Evolutionary conservation across 37 sponge, comb jelly and placozoan species (phyloP).

Genomic region (Crambe crambe): DNA sequence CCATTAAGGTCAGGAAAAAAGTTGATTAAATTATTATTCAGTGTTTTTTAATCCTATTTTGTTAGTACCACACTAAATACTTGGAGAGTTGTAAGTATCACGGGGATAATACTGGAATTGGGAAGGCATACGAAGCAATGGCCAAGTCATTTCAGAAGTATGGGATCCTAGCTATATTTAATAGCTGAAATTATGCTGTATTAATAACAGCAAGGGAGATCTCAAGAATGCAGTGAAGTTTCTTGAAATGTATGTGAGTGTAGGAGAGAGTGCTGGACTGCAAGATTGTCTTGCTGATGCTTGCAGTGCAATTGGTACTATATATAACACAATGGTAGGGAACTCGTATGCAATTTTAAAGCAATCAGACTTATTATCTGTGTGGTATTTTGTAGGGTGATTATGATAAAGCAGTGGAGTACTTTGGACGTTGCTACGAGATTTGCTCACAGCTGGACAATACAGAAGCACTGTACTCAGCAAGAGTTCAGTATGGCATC

Average conservation of each 20-base stretch:
- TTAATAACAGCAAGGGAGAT: constrained; percentile 70
- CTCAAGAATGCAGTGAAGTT: constrained; percentile 68
- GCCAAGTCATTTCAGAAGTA: constrained; percentile 78
- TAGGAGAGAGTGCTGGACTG: constrained; percentile 59
- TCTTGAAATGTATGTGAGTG: constrained; percentile 79
- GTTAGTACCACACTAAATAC: constrained; percentile 71
- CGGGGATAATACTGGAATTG: constrained; percentile 62
- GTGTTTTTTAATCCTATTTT: not conserved
- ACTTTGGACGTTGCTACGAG: constrained; percentile 64
- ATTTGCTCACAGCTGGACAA: constrained; percentile 48
- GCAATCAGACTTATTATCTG: too few species aligned
- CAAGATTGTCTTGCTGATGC: constrained; percentile 48
- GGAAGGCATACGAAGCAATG: constrained; percentile 77
- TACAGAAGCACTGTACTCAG: constrained; percentile 26
- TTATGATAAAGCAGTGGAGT: constrained; percentile 76
- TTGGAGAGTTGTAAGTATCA: constrained; percentile 77
- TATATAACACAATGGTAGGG: constrained; percentile 81
- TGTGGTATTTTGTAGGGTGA: constrained; percentile 77
- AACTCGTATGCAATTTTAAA: not conserved
- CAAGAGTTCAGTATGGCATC: constrained; percentile 82
- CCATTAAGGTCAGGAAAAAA: constrained; percentile 53
- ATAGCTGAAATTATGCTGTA: not conserved
- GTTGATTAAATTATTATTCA: not conserved
- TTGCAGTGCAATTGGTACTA: constrained; percentile 78
- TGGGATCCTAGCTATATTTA: not conserved